phyloP scores from a whole-genome alignment of 2,797 vertebrate genomes.

The Pipistrellus kuhlii region DNA sequence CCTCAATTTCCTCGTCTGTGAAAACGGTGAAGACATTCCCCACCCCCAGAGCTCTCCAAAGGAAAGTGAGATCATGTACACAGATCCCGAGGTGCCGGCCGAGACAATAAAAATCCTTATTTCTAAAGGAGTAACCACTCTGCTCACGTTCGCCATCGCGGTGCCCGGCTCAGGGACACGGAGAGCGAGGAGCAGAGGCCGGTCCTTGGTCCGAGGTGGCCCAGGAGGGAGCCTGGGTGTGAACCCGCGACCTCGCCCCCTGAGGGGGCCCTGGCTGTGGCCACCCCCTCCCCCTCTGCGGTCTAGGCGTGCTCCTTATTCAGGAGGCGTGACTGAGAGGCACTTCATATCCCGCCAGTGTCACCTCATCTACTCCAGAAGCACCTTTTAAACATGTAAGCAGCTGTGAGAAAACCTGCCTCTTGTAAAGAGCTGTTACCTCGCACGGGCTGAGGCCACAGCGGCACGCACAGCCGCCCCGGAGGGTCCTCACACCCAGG shows the following conservation, averaged over 20 bases:
- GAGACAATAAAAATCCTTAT: neutral
- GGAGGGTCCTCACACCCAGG: neutral
- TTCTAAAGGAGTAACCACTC: neutral
- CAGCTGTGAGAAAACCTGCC: too few species aligned
- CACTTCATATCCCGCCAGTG: neutral
- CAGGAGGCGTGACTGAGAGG: neutral
- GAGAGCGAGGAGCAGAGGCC: neutral
- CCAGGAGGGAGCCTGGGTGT: neutral
- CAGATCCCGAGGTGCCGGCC: neutral
- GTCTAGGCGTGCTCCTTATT: neutral
- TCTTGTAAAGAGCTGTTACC: neutral
- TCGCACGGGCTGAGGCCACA: neutral
- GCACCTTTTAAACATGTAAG: neutral
- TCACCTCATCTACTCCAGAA: neutral
- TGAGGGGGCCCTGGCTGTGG: neutral
- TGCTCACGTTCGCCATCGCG: fast-evolving
- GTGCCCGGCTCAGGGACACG: neutral
- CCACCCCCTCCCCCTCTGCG: neutral
- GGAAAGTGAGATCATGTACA: neutral
- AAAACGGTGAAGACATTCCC: neutral
- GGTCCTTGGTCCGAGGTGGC: neutral
- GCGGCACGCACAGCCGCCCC: fast-evolving
- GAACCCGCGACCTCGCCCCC: neutral
- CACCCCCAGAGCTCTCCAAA: neutral
- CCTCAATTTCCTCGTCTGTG: neutral